Evolutionary conservation across 2,113 vertebrate species (phyloP), one percentile per base, ranked within the genome.

Genomic region (Oncorhynchus keta): DNA sequence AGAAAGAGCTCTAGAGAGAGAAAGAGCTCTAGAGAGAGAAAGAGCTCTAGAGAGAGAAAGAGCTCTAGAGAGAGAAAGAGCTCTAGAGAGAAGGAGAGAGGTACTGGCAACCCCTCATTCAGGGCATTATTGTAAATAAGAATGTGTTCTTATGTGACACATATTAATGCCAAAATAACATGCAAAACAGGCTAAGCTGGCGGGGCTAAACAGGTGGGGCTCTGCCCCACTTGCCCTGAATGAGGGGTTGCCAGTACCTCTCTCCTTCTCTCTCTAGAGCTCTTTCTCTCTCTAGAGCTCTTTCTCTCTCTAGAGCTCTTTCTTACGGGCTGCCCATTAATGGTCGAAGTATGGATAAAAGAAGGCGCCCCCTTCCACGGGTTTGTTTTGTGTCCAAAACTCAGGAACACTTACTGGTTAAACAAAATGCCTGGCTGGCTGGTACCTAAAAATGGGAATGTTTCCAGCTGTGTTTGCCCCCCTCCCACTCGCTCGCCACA

Each of bases 291-390:
- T 78, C 39, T 1, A 32, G 4, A 30, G 6, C 35, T 39, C 71
- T 12, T 5, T 18, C 61, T 84, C 89, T 90, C 79, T 78, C 91
- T 84, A 76, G 89, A 89, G 87, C 84, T 87, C 88, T 91, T 88
- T 90, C 35, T 35, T 35, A 84, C 79, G 85, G 67, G 67, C 86
- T 73, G 79, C 84, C 87, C 81, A 85, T 92, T 93, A 92, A 93
- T 88, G 88, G 89, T 87, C 89, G 76, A 90, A 93, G 90, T 93
- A 90, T 92, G 89, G 92, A 93, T 91, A 89, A 85, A 83, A 87
- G 89, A 92, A 90, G 84, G 86, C 82, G 80, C 89, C 80, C 35
- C 35, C 35, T 88, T 88, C 79, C 68, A 18, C 66, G 49, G 76
- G 75, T 74, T 8, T 9, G 39, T 39, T 79, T 73, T 7, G 39